These are phyloP conservation scores for Halcyon chelicuti DNA, from an alignment of 2,797 vertebrate species.

Conservation along the genomic window DNA sequence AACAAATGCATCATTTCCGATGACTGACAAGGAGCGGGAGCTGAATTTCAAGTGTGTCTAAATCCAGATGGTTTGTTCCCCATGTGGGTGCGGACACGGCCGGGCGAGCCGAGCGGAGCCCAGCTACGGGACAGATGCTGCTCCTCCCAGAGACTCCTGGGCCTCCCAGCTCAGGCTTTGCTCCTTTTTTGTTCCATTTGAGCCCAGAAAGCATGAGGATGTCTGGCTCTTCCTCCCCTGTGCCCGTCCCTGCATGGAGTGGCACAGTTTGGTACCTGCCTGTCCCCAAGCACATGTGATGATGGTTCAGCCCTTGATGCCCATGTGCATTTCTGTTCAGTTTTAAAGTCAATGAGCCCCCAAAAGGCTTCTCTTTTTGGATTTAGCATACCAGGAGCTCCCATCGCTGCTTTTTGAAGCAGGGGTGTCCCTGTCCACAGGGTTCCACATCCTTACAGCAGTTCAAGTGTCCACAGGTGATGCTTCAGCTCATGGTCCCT, in stretches of 20 bases:
- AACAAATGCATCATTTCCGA: not conserved
- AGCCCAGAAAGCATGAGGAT: not conserved
- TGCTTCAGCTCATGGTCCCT: not conserved
- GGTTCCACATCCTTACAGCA: rapidly evolving
- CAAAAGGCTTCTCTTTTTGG: not conserved
- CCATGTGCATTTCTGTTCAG: rapidly evolving
- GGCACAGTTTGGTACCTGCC: not conserved
- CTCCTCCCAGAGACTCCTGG: not conserved
- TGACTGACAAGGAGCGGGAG: conserved; percentile 34
- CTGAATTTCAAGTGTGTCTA: conserved; percentile 47
- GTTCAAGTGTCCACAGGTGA: not conserved
- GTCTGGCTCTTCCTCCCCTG: rapidly evolving
- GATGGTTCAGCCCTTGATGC: not conserved
- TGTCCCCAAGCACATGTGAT: rapidly evolving
- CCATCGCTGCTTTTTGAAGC: not conserved
- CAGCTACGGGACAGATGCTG: not conserved
- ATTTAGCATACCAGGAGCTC: not conserved
- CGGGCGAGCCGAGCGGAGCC: rapidly evolving
- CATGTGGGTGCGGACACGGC: rapidly evolving
- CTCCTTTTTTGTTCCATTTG: not conserved
- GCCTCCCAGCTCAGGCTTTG: not conserved
- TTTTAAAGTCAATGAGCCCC: not conserved
- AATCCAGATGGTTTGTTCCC: conserved; percentile 11
- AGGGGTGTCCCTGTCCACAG: rapidly evolving
- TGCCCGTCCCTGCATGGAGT: rapidly evolving